Percentiles rank a stretch among this genome's conserved stretches.
Evolutionary conservation across 2,113 vertebrate species (phyloP).

Genomic region (Sporophila hypoxantha): DNA sequence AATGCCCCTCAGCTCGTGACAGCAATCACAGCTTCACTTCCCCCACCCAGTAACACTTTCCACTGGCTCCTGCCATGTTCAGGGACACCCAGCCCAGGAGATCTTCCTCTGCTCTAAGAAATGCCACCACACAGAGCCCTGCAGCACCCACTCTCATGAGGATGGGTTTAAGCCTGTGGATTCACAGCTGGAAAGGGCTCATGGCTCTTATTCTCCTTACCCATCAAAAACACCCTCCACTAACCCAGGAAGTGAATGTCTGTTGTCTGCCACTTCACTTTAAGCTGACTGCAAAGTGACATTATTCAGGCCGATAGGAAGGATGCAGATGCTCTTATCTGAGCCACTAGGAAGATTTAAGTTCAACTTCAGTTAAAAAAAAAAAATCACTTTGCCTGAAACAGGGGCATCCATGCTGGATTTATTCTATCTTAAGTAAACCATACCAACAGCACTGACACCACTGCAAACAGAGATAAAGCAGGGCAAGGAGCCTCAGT

Average conservation of each 20-base stretch:
- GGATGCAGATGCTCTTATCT: background rate
- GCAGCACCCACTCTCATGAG: background rate
- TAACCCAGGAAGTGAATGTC: background rate
- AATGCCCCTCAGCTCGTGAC: background rate
- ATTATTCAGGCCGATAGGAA: background rate
- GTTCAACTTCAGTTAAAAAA: constrained; percentile 1
- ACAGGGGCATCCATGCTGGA: background rate
- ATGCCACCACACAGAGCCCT: background rate
- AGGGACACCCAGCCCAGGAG: background rate
- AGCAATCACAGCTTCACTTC: background rate
- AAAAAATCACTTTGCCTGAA: background rate
- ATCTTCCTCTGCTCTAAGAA: background rate
- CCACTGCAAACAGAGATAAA: background rate
- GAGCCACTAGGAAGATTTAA: constrained; percentile 19
- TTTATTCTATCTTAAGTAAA: constrained; percentile 33
- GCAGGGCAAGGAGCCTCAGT: background rate
- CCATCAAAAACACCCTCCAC: background rate
- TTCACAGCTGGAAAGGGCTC: background rate
- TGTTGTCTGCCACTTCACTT: background rate
- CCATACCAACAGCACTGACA: background rate
- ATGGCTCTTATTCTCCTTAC: background rate
- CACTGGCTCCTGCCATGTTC: background rate
- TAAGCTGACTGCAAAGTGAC: constrained; percentile 8
- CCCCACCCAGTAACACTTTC: background rate
- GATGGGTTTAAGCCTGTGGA: background rate